Conservation (phyloP, 2,113 vertebrate species). For the Colinus virginianus region DNA sequence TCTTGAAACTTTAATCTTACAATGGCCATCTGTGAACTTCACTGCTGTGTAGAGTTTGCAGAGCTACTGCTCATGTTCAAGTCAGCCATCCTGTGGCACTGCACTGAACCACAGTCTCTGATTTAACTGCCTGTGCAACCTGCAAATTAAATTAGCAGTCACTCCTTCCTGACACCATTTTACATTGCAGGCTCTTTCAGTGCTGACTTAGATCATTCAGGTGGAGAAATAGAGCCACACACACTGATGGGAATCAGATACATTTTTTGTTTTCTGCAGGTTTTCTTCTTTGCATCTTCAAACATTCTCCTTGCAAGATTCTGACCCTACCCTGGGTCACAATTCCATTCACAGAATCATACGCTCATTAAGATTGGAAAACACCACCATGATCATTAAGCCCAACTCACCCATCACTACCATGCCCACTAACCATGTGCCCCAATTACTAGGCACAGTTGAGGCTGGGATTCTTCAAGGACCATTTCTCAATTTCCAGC, state of each 20-base stretch:
- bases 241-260: not conserved
- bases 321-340: not conserved
- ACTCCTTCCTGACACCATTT: not conserved
- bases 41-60: not conserved
- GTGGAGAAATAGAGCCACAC: not conserved
- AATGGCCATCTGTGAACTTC: not conserved
- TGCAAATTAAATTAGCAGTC: not conserved
- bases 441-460: not conserved
- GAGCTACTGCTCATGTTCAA: not conserved
- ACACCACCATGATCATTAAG: too few species aligned
- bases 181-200: not conserved
- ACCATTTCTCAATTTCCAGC: not conserved
- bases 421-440: too few species aligned
- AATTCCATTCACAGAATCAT: not conserved
- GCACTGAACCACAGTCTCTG: not conserved
- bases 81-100: not conserved
- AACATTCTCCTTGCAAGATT: not conserved
- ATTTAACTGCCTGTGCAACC: not conserved
- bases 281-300: not conserved
- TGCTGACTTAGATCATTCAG: not conserved
- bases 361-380: too few species aligned
- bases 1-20: not conserved
- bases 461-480: not conserved
- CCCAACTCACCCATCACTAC: too few species aligned
- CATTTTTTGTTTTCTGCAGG: not conserved